Evolutionary conservation across 30 jellyfish, hydroid and myxozoan genomes (phyloP).

Genomic region (Aurelia sp.): DNA sequence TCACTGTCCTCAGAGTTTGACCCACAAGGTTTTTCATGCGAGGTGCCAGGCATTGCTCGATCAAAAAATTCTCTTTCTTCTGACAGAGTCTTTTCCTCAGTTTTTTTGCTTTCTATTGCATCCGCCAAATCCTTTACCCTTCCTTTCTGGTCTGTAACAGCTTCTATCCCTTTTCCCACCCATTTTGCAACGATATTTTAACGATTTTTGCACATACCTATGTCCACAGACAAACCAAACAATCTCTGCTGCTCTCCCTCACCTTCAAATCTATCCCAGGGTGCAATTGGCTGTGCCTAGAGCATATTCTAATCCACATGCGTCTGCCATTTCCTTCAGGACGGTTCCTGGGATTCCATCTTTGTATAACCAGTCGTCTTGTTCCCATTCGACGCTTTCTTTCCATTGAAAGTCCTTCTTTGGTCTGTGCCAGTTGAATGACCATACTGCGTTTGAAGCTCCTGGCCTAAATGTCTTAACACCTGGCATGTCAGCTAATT

Average conservation of each 20-base stretch:
- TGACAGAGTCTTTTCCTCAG: background rate
- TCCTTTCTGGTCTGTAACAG: background rate
- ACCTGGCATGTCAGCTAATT: too few species aligned
- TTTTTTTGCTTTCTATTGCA: background rate
- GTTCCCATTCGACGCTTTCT: too few species aligned
- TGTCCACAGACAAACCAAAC: constrained; percentile 1
- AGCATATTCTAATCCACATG: too few species aligned
- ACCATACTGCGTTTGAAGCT: too few species aligned
- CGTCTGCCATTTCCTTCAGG: too few species aligned
- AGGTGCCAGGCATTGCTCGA: constrained; percentile 8
- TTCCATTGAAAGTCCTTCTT: too few species aligned
- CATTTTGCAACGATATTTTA: background rate
- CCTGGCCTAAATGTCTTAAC: too few species aligned
- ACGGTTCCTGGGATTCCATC: too few species aligned
- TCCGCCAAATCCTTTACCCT: constrained; percentile 9
- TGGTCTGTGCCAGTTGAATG: too few species aligned
- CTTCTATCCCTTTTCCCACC: background rate
- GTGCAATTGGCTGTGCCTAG: too few species aligned
- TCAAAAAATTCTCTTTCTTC: constrained; percentile 5
- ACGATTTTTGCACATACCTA: background rate
- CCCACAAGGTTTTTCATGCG: background rate
- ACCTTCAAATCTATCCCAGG: too few species aligned
- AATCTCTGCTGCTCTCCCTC: background rate
- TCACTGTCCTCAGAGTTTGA: constrained; percentile 7
- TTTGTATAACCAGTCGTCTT: too few species aligned